Evolutionary conservation across 2,113 vertebrate genomes (phyloP), one percentile per base, ranked within the genome.

Genomic region (Desmodus rotundus): DNA sequence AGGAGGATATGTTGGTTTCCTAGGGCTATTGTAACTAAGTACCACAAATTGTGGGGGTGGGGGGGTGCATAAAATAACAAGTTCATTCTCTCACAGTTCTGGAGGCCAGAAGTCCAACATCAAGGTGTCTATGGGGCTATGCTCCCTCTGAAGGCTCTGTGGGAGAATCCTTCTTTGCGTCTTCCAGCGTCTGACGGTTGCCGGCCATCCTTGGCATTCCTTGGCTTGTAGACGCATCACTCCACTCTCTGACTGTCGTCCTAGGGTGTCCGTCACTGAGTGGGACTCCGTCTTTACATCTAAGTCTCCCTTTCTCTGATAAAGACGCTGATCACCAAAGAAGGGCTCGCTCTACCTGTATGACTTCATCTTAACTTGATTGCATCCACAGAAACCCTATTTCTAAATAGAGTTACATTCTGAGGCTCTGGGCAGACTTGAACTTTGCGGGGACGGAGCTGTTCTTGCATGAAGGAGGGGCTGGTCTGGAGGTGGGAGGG

Each of bases 1-100:
- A 7, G 61, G 82, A n/a, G 22, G 2, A 28, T 2, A 4, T 4
- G 7, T 3, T 41, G n/a, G 14, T 38, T 68, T 87, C 45, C 76
- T 4, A 2, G 28, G 85, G 86, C 31, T n/a, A 43, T 38, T 17
- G 5, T 10, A 2, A 22, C 26, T 3, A 24, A 36, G 43, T 16
- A 0, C 20, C 7, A 0, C 45, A 1, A 3, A 26, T 0, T 9
- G 3, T n/a, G n/a, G 7, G 54, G 45, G 36, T 2, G 54, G 54
- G 54, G 54, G 50, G 4, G 14, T 7, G 2, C 47, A 7, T 4
- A 3, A 47, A 47, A 56, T 36, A 31, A 28, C 22, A 26, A 41
- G 22, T 47, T 9, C 2, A 47, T 33, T 47, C 8, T 38, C 43
- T 14, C 36, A 0, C 7, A 2, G 10, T 20, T 38, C 70, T 12